phyloP scores from a whole-genome alignment of 1,140 invertebrate species.

The Drosophila ambigua region DNA sequence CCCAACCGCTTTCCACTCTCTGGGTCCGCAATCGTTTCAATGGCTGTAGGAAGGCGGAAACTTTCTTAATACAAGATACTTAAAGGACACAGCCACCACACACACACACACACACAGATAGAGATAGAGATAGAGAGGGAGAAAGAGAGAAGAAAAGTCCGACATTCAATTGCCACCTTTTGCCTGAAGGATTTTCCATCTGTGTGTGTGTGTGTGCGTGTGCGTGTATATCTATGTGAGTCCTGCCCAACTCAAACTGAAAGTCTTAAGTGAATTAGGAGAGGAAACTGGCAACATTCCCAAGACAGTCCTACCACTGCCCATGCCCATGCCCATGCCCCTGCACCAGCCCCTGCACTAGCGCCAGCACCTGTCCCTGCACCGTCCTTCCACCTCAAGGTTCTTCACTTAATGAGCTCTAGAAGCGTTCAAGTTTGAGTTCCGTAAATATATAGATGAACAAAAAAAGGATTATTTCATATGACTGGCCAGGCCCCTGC shows the following conservation, averaged over 20 bases:
- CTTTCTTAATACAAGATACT: slow-evolving; percentile 79
- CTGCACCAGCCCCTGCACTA: background rate
- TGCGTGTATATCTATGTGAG: slow-evolving; percentile 25
- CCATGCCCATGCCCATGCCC: slow-evolving; percentile 4
- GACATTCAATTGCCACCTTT: slow-evolving; percentile 54
- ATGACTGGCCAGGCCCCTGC: slow-evolving; percentile 28
- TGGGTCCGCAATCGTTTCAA: slow-evolving; percentile 59
- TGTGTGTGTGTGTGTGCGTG: slow-evolving; percentile 37
- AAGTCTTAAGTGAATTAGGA: slow-evolving; percentile 81
- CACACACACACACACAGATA: slow-evolving; percentile 3
- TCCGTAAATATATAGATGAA: slow-evolving; percentile 53
- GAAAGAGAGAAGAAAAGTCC: slow-evolving; percentile 21
- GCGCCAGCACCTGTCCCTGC: background rate
- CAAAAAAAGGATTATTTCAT: slow-evolving; percentile 75
- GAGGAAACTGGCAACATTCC: slow-evolving; percentile 74
- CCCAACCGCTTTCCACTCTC: slow-evolving; percentile 2
- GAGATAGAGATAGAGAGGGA: background rate
- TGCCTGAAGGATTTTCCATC: slow-evolving; percentile 49
- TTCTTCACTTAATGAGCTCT: slow-evolving; percentile 71
- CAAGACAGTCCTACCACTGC: slow-evolving; percentile 29
- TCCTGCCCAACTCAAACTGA: slow-evolving; percentile 57
- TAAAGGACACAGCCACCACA: slow-evolving; percentile 42
- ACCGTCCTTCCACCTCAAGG: slow-evolving; percentile 50
- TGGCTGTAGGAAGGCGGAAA: slow-evolving; percentile 52
- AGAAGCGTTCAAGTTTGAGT: slow-evolving; percentile 62